phyloP scores from a whole-genome alignment of 2,888 invertebrate species.

The Cenopis cana region DNA sequence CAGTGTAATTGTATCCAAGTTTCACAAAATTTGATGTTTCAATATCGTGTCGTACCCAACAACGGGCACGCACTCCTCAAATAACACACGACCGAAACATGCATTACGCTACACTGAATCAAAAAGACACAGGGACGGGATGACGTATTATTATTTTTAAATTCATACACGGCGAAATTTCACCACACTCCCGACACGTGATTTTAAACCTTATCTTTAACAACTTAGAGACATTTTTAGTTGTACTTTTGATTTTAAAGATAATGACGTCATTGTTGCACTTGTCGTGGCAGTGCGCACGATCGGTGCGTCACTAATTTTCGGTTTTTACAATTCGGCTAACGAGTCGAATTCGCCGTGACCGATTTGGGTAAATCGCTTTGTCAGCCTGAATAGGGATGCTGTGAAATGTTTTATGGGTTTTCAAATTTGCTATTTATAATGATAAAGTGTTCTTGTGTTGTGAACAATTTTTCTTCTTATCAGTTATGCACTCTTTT shows the following conservation, averaged over 20 bases:
- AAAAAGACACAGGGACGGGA: conserved; percentile 78
- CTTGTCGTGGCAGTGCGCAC: conserved; percentile 72
- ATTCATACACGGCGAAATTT: conserved; percentile 69
- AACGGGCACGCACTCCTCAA: conserved; percentile 68
- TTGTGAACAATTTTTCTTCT: background rate
- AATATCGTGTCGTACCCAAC: conserved; percentile 48
- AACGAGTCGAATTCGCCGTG: conserved; percentile 64
- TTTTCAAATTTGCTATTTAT: conserved; percentile 37
- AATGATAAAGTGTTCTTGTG: conserved; percentile 25
- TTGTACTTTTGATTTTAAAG: conserved; percentile 40
- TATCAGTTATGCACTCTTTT: too few species aligned
- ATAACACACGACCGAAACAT: conserved; percentile 73
- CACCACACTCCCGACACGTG: conserved; percentile 45
- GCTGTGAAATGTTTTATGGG: conserved; percentile 31
- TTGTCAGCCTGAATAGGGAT: conserved; percentile 45
- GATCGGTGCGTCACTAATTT: conserved; percentile 76
- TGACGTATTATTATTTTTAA: conserved; percentile 82
- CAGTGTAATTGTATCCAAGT: too few species aligned
- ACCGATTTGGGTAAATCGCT: conserved; percentile 55
- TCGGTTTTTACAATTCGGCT: conserved; percentile 76
- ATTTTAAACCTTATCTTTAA: conserved; percentile 53
- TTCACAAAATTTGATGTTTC: background rate
- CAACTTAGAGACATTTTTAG: conserved; percentile 37
- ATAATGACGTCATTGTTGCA: conserved; percentile 75
- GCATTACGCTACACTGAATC: conserved; percentile 71